These are phyloP conservation scores for human (Homo sapiens) DNA, from an alignment of 2,113 vertebrate genomes.

Conservation along the genomic window GRCh38 chr5:134449001-134449500, in stretches of 20 bases:
- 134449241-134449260: slow-evolving; percentile 63
- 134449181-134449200: slow-evolving; percentile 6
- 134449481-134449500: background rate
- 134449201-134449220: slow-evolving; percentile 26
- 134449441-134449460: background rate
- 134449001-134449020: background rate
- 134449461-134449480: background rate
- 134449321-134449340: slow-evolving; percentile 61
- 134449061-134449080: background rate
- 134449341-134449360: background rate
- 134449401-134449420: background rate
- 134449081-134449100: background rate
- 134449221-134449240: slow-evolving; percentile 25
- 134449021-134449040: background rate
- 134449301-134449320: slow-evolving; percentile 26
- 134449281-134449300: slow-evolving; percentile 51
- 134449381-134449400: background rate
- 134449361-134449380: background rate
- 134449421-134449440: background rate
- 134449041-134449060: background rate
- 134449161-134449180: background rate
- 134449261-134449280: slow-evolving; percentile 35
- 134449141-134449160: background rate
- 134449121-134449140: background rate
- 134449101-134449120: background rate